phyloP scores from a whole-genome alignment of 2,113 vertebrate species.

The Bubo bubo region DNA sequence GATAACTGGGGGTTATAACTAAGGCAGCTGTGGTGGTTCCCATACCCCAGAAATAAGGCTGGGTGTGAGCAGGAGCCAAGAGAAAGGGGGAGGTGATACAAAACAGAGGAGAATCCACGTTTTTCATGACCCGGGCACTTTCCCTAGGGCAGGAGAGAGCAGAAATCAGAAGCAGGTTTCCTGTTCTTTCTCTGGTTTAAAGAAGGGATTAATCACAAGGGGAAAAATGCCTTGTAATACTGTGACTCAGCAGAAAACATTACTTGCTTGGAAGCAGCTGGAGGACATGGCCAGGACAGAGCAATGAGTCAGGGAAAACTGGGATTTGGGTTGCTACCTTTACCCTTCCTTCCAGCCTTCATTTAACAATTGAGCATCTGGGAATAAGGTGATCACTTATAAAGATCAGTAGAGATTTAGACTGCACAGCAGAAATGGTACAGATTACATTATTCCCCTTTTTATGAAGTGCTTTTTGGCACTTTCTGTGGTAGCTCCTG shows the following conservation, averaged over 20 bases:
- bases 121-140: background rate
- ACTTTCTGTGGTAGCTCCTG: background rate
- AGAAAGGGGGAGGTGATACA: background rate
- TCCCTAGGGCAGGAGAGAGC: background rate
- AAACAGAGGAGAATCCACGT: background rate
- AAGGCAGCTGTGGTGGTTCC: background rate
- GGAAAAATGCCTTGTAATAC: constrained; percentile 3
- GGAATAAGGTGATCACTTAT: background rate
- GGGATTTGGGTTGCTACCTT: background rate
- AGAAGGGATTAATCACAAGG: background rate
- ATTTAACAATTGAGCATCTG: background rate
- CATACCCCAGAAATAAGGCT: background rate
- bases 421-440: background rate
- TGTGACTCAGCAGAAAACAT: constrained; percentile 34
- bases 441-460: background rate
- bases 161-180: background rate
- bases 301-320: constrained; percentile 23
- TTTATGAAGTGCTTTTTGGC: background rate
- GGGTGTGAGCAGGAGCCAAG: background rate
- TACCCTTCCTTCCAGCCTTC: background rate
- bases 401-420: background rate
- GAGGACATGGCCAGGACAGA: background rate
- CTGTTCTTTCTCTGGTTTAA: background rate
- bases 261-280: background rate
- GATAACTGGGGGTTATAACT: background rate